These are phyloP conservation scores for Melanotaenia nigrans DNA, from an alignment of 2,797 vertebrate species.

Conservation along the genomic window DNA sequence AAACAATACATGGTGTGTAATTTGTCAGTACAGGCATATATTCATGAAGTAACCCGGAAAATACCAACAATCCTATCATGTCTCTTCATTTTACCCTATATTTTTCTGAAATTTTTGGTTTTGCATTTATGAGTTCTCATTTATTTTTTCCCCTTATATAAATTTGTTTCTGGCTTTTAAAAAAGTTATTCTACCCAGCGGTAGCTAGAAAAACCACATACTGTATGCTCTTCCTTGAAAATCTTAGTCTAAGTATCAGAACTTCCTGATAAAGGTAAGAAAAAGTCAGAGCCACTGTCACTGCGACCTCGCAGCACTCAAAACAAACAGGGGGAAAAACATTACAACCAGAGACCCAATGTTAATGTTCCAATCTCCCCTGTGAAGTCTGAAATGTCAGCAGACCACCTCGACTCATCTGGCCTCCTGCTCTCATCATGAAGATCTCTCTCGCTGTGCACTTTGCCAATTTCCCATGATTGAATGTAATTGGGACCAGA, in stretches of 20 bases:
- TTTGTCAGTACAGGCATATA: not conserved
- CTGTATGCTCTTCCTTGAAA: not conserved
- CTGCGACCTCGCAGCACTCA: not conserved
- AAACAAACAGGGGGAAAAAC: not conserved
- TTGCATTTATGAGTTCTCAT: not conserved
- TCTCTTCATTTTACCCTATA: not conserved
- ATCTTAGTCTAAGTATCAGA: not conserved
- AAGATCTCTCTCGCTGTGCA: conserved; percentile 72
- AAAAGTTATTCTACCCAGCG: not conserved
- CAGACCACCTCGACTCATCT: conserved; percentile 77
- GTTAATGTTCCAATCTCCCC: conserved; percentile 41
- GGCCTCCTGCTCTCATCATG: conserved; percentile 69
- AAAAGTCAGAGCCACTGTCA: conserved; percentile 1
- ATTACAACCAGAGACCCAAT: conserved; percentile 10
- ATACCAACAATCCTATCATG: not conserved
- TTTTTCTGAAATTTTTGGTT: not conserved
- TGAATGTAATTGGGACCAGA: conserved; percentile 82
- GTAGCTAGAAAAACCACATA: not conserved
- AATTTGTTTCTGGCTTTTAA: not conserved
- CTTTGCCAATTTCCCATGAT: conserved; percentile 80
- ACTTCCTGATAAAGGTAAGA: not conserved
- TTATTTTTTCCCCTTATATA: not conserved
- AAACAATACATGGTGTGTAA: not conserved
- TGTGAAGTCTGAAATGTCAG: conserved; percentile 61
- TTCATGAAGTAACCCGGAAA: not conserved